Conservation (phyloP, 2,888 invertebrate species). For the Ectemnius cavifrons region DNA sequence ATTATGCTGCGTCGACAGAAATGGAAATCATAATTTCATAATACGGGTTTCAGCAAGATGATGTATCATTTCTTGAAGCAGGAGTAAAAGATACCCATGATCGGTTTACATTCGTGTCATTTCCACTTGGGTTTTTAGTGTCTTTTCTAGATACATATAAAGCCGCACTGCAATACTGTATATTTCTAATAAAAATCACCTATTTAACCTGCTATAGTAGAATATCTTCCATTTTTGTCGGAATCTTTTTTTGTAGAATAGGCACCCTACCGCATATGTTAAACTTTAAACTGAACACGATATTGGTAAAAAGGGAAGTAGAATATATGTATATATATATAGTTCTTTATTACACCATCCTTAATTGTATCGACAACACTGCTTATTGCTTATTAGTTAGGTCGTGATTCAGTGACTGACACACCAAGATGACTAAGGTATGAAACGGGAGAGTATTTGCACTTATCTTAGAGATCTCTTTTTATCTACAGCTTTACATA, state of each 20-base stretch:
- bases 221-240: neutral
- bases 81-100: neutral
- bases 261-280: no score
- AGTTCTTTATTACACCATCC: slow-evolving; percentile 57
- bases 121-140: slow-evolving; percentile 57
- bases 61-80: slow-evolving; percentile 5
- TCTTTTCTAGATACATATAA: slow-evolving; percentile 70
- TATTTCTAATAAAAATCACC: slow-evolving; percentile 72
- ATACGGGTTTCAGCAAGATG: slow-evolving; percentile 20
- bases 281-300: no score
- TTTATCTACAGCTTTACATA: slow-evolving; percentile 51
- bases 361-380: slow-evolving; percentile 67
- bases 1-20: slow-evolving; percentile 21
- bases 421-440: slow-evolving; percentile 66
- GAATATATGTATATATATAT: slow-evolving; percentile 46
- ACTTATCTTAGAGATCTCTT: slow-evolving; percentile 15
- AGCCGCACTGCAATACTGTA: slow-evolving; percentile 65
- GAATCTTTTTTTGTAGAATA: no score
- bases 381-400: slow-evolving; percentile 68
- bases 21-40: slow-evolving; percentile 37
- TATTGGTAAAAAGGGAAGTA: slow-evolving; percentile 23
- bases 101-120: slow-evolving; percentile 35
- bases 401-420: slow-evolving; percentile 63
- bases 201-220: slow-evolving; percentile 46
- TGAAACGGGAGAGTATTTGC: slow-evolving; percentile 50